Percentiles rank a stretch among this genome's conserved stretches.
Evolutionary conservation across 2,888 invertebrate genomes (phyloP).

Genomic region (Noctuana brunneofusca): DNA sequence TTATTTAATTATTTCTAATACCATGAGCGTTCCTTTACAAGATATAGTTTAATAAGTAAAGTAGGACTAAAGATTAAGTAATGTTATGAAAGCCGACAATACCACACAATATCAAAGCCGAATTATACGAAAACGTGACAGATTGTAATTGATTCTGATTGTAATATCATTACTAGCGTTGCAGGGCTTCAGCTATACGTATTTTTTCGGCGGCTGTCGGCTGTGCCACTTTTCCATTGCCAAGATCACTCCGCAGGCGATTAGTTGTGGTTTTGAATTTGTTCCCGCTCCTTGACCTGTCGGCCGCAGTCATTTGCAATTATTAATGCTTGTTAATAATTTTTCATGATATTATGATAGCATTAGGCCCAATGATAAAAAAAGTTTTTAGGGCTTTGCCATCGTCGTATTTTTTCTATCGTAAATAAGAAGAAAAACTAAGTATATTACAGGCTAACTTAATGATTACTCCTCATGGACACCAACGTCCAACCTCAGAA

Average conservation of each 20-base stretch:
- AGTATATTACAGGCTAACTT: too few species aligned
- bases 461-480: too few species aligned
- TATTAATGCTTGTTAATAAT: slow-evolving; percentile 7
- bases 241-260: slow-evolving; percentile 27
- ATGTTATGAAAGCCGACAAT: background rate
- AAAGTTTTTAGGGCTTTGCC: too few species aligned
- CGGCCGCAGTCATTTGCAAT: slow-evolving; percentile 1
- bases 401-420: too few species aligned
- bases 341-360: background rate
- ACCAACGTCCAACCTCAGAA: too few species aligned
- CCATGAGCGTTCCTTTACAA: background rate
- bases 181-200: slow-evolving; percentile 30
- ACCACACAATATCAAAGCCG: slow-evolving; percentile 4
- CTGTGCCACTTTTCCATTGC: slow-evolving; percentile 32
- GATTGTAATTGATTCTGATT: slow-evolving; percentile 26
- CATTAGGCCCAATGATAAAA: too few species aligned
- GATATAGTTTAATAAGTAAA: background rate
- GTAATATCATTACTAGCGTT: slow-evolving; percentile 27
- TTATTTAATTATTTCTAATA: too few species aligned
- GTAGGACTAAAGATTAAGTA: background rate
- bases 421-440: too few species aligned
- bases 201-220: slow-evolving; percentile 28
- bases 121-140: slow-evolving; percentile 29
- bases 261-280: slow-evolving; percentile 28
- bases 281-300: slow-evolving; percentile 23